A percentile compares a stretch with the other conserved stretches of the same genome.
Evolutionary conservation across 2,888 invertebrate species (phyloP).

Genomic region (Cheilosia urbana): DNA sequence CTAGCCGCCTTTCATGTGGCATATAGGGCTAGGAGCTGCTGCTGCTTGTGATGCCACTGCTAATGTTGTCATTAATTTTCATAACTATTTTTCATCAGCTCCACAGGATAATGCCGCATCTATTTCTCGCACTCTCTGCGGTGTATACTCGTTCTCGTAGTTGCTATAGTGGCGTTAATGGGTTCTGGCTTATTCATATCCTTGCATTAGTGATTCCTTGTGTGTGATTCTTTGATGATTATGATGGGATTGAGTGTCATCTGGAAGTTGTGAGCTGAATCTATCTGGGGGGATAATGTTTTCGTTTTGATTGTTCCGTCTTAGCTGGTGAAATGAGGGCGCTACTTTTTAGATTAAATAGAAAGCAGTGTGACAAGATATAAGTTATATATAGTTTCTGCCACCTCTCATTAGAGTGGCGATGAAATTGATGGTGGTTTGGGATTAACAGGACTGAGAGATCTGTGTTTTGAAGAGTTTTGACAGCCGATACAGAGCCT

Average conservation of each 20-base stretch:
- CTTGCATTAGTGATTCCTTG: slow-evolving; percentile 70
- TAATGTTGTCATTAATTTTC: slow-evolving; percentile 76
- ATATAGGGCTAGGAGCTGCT: background rate
- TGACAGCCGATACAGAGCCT: no score
- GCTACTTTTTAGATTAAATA: slow-evolving; percentile 23
- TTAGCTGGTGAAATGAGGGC: background rate
- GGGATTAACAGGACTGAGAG: no score
- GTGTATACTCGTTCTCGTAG: background rate
- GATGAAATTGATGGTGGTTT: no score
- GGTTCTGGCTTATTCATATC: slow-evolving; percentile 72
- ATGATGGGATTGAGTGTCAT: slow-evolving; percentile 27
- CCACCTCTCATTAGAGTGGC: no score
- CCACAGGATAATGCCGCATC: background rate
- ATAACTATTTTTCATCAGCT: slow-evolving; percentile 71
- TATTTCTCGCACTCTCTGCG: slow-evolving; percentile 1
- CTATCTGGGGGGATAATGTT: slow-evolving; percentile 65
- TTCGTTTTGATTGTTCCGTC: slow-evolving; percentile 53
- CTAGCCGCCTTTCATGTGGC: slow-evolving; percentile 45
- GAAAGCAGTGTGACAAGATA: slow-evolving; percentile 47
- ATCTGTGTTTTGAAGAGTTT: no score
- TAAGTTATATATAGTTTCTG: background rate
- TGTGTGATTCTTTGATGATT: slow-evolving; percentile 69
- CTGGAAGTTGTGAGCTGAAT: slow-evolving; percentile 44
- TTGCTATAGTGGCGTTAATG: slow-evolving; percentile 67
- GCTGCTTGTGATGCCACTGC: slow-evolving; percentile 43